phyloP scores from a whole-genome alignment of 2,113 vertebrate species.

The Strix aluco region DNA sequence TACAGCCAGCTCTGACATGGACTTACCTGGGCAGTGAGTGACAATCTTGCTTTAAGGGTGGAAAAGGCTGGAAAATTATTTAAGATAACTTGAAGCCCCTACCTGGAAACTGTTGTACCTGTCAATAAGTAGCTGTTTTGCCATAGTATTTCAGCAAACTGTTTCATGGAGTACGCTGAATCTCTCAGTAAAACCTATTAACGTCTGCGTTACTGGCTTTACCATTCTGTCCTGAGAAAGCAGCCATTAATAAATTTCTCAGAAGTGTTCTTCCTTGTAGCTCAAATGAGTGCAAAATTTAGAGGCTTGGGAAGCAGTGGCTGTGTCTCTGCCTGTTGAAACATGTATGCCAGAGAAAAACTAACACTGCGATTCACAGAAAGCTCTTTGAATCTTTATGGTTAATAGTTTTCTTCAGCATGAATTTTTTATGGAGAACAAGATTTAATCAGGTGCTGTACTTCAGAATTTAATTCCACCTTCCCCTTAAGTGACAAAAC shows the following conservation, averaged over 20 bases:
- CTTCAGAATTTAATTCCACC: slow-evolving; percentile 9
- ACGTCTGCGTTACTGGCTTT: background rate
- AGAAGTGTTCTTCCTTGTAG: background rate
- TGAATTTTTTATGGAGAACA: background rate
- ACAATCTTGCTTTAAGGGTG: background rate
- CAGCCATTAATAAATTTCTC: background rate
- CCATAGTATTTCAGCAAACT: background rate
- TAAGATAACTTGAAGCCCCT: background rate
- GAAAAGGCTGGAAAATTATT: background rate
- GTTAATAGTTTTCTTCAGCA: background rate
- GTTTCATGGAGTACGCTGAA: background rate
- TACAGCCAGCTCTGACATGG: background rate
- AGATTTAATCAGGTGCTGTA: background rate
- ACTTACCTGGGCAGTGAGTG: background rate
- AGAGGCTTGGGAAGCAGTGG: background rate
- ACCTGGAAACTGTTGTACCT: accelerated
- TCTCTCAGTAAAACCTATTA: background rate
- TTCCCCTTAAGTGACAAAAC: slow-evolving; percentile 29
- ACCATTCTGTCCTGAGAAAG: background rate
- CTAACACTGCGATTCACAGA: background rate
- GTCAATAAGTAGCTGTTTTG: background rate
- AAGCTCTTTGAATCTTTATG: background rate
- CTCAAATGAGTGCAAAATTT: background rate
- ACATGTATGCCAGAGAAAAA: background rate
- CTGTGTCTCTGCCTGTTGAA: background rate